Conservation (phyloP, 2,888 invertebrate genomes). For the Germaria angustata region DNA sequence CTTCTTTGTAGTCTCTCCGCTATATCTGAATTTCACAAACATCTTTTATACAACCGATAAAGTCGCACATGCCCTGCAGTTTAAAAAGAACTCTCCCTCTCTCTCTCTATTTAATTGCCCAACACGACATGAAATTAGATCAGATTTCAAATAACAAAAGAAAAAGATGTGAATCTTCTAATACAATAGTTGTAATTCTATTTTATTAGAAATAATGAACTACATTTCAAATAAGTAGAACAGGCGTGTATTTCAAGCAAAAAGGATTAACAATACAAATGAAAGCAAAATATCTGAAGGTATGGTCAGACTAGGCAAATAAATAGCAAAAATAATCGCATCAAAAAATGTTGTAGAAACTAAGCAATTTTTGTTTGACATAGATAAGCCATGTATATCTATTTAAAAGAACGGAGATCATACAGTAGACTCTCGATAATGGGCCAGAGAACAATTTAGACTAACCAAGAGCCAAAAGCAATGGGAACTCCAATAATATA, state of each 20-base stretch:
- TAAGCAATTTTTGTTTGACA: too few relatives aligned
- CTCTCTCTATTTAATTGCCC: background rate
- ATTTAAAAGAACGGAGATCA: too few relatives aligned
- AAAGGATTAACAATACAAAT: conserved; percentile 12
- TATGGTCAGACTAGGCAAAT: background rate
- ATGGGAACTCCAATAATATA: too few relatives aligned
- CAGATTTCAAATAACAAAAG: background rate
- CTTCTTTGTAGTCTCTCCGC: too few relatives aligned
- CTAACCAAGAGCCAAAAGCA: too few relatives aligned
- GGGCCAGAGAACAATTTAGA: too few relatives aligned
- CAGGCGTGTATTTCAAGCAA: conserved; percentile 23
- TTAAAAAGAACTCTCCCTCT: too few relatives aligned
- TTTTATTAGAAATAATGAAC: conserved; percentile 5
- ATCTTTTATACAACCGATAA: background rate
- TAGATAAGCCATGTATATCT: too few relatives aligned
- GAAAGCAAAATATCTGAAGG: background rate
- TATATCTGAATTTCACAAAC: too few relatives aligned
- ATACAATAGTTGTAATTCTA: background rate
- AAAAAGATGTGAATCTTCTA: background rate
- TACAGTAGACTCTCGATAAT: too few relatives aligned
- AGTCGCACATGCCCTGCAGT: background rate
- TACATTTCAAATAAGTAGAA: background rate
- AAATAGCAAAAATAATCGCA: too few relatives aligned
- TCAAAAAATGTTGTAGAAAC: too few relatives aligned
- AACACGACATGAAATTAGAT: conserved; percentile 27